Evolutionary conservation across 2,797 vertebrate genomes (phyloP), one percentile per base, ranked within the genome.

Genomic region (Tauraco hartlaubi): DNA sequence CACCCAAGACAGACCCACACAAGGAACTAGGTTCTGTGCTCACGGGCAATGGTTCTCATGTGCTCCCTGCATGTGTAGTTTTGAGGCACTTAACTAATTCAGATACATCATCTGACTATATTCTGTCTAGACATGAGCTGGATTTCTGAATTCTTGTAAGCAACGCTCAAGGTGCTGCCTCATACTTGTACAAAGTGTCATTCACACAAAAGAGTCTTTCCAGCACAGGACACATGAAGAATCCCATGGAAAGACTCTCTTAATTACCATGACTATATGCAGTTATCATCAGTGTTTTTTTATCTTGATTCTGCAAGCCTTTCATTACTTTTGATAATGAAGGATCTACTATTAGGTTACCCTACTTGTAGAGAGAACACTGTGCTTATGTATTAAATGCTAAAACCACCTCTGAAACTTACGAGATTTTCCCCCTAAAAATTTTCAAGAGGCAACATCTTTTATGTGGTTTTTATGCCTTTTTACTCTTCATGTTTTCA

Each of bases 21-120:
- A 66, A 39, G 15, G 26, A 78, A 79, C 0, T 2, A 55, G 8
- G 14, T 21, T 69, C 9, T 66, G 55, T 41, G 48, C 19, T 44
- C 3, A 19, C 29, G 19, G 55, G 52, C 39, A 31, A 14, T 5
- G 9, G 25, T 51, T 55, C 55, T 69, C 82, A 71, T 0, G 0
- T 33, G 20, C 15, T 92, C 48, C 64, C 25, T 64, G 26, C 33
- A 55, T 2, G 6, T 33, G 35, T 9, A 31, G 35, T 28, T 93
- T 67, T 41, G 43, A 79, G 35, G 39, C 15, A 43, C 31, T 68
- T 54, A 28, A 28, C 8, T 62, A 41, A 44, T 37, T 77, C 25
- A 71, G 21, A 52, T 15, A 25, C 12, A 49, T 43, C 10, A 8
- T 9, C 59, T 1, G 3, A 73, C 31, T 5, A 31, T 22, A 18